phyloP scores from a whole-genome alignment of 2,888 invertebrate genomes.

The Galeopsomyia nigrocyanea region DNA sequence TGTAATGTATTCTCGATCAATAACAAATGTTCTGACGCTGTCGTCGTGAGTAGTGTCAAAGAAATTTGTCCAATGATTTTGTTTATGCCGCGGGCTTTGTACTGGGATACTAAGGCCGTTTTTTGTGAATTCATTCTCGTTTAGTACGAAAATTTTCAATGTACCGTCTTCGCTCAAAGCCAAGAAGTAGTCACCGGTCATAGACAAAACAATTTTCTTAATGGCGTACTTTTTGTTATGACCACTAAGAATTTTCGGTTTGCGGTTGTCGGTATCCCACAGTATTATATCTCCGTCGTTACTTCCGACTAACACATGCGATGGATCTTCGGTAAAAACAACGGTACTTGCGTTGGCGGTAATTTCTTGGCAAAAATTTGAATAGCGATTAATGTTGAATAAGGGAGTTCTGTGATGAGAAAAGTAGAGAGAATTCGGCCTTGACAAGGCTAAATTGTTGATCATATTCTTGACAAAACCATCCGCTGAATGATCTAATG shows the following conservation, averaged over 20 bases:
- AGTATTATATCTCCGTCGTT: slow-evolving; percentile 70
- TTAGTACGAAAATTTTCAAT: slow-evolving; percentile 70
- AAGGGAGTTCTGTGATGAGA: slow-evolving; percentile 71
- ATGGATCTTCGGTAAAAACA: slow-evolving; percentile 66
- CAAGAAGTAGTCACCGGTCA: slow-evolving; percentile 72
- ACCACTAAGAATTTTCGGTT: slow-evolving; percentile 66
- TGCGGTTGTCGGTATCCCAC: slow-evolving; percentile 74
- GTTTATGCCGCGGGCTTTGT: slow-evolving; percentile 62
- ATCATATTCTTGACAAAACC: slow-evolving; percentile 75
- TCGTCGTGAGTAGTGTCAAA: slow-evolving; percentile 57
- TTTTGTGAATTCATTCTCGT: slow-evolving; percentile 51
- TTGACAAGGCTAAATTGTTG: slow-evolving; percentile 69
- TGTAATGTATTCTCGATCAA: slow-evolving; percentile 55
- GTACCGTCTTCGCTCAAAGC: slow-evolving; percentile 73
- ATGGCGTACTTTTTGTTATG: slow-evolving; percentile 53
- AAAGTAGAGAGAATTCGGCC: slow-evolving; percentile 73
- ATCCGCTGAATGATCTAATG: slow-evolving; percentile 75
- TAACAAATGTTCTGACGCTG: slow-evolving; percentile 54
- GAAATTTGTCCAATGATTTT: slow-evolving; percentile 57
- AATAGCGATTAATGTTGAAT: slow-evolving; percentile 49
- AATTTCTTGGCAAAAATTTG: slow-evolving; percentile 72
- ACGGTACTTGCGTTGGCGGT: slow-evolving; percentile 69
- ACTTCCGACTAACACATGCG: slow-evolving; percentile 70
- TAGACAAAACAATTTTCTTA: slow-evolving; percentile 69
- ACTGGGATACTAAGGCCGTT: slow-evolving; percentile 36